Base-by-base conservation (phyloP, 1,140 invertebrate genomes). In the Dolichoris vasculosae region DNA sequence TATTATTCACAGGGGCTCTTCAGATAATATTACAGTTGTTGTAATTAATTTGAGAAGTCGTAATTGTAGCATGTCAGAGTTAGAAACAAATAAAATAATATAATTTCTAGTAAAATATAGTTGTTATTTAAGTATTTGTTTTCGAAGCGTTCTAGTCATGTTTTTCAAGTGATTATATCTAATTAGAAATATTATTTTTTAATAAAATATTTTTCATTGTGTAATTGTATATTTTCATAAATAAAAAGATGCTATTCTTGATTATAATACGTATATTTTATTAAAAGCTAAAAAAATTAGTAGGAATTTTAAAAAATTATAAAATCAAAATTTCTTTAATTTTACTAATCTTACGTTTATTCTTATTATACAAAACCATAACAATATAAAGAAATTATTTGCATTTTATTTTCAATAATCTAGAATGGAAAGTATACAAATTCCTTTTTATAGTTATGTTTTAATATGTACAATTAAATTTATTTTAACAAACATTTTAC, bases 21-120 rank as follows among this genome's bases (percentile, higher is more conserved):
- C 97, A 81, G 98, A 99, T 93, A 99, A 99, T 93, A 99, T 99
- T 79, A 98, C 98, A 46, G 97, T 99, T 26, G 94, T 99, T 90
- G 95, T 99, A 69, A 97, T 99, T 73, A 97, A 98, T 93, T 96
- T 99, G 89, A 95, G 95, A 89, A 94, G 96, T 91, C 94, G 94
- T 78, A 93, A 83, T 32, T 90, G 88, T 40, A 59, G n/a, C 40
- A 78, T 23, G 23, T 55, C 76, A 40, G 17, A 59, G 26, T 55
- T 46, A 63, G 30, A 59, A 38, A 35, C 0, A 55, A 59, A 63
- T 51, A 32, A 76, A 59, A 78, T 46, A 32, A 32, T 15, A 35
- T 35, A 77, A 77, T 55, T 77, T 46, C 35, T 71, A 23, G 20
- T 43, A 30, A 71, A 30, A 67, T 69, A 35, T 15, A 17, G 35